These are phyloP conservation scores for Hippolais icterina DNA, from an alignment of 2,113 vertebrate species.

Conservation along the genomic window DNA sequence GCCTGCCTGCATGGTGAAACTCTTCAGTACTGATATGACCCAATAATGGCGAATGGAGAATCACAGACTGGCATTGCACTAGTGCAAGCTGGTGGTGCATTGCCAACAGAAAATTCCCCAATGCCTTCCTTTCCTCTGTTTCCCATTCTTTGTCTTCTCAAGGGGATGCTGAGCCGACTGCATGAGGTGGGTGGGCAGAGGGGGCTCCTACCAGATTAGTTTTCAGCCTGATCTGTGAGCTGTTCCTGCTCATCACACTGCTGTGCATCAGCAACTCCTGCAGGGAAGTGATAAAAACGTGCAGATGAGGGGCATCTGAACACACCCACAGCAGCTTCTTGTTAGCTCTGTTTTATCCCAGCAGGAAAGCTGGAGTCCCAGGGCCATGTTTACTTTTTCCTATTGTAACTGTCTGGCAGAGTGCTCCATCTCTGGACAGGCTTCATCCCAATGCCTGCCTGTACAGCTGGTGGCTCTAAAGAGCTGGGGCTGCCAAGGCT, in stretches of 20 bases:
- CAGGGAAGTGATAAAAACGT: background rate
- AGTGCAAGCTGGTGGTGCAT: background rate
- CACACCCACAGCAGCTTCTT: background rate
- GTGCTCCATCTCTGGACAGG: background rate
- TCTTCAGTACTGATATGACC: background rate
- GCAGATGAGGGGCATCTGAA: background rate
- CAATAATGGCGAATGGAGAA: background rate
- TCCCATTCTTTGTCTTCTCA: background rate
- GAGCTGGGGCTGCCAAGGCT: background rate
- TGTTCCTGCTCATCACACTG: background rate
- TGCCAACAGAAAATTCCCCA: background rate
- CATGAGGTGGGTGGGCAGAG: background rate
- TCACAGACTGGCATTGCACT: background rate
- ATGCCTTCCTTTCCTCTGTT: background rate
- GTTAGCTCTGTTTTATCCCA: background rate
- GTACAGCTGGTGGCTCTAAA: fast-evolving
- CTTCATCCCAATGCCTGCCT: background rate
- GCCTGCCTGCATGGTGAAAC: background rate
- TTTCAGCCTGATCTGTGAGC: background rate
- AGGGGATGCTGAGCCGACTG: background rate
- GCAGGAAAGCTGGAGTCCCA: background rate
- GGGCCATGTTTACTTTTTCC: background rate
- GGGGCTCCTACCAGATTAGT: background rate
- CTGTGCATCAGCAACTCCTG: background rate
- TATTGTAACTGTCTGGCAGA: fast-evolving